Evolutionary conservation across 2,888 invertebrate genomes (phyloP).

Genomic region (Watsonalla binaria): DNA sequence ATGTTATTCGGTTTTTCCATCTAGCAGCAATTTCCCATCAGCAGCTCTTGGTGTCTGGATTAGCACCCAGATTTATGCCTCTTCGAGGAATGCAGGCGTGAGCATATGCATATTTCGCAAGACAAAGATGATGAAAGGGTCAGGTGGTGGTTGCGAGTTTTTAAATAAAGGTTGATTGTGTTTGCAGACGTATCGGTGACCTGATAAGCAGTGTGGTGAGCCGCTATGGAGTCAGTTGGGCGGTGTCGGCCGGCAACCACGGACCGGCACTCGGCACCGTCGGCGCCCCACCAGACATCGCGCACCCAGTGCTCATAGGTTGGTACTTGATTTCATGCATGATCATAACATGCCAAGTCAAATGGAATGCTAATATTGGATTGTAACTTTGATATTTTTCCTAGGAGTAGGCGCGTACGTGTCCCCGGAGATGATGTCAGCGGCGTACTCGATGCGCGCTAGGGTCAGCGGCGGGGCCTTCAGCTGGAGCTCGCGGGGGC

Average conservation of each 20-base stretch:
- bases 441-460: constrained; percentile 94
- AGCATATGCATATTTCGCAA: too few species aligned
- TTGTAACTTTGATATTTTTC: too few species aligned
- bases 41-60: too few species aligned
- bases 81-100: too few species aligned
- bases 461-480: constrained; percentile 91
- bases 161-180: not conserved
- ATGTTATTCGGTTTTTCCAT: too few species aligned
- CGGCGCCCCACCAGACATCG: constrained; percentile 92
- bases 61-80: too few species aligned
- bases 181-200: constrained; percentile 87
- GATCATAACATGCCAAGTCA: too few species aligned
- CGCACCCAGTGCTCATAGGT: constrained; percentile 91
- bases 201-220: constrained; percentile 92
- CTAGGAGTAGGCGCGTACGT: constrained; percentile 95
- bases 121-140: not conserved
- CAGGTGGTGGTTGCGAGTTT: not conserved
- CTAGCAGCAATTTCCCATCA: too few species aligned
- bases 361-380: too few species aligned
- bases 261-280: constrained; percentile 96
- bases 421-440: constrained; percentile 98
- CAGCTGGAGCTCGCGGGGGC: constrained; percentile 94
- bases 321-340: not conserved
- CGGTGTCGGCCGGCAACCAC: constrained; percentile 96
- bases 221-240: constrained; percentile 95